Conservation (phyloP, 1,140 invertebrate genomes). For the Wiebesia pumilae region DNA sequence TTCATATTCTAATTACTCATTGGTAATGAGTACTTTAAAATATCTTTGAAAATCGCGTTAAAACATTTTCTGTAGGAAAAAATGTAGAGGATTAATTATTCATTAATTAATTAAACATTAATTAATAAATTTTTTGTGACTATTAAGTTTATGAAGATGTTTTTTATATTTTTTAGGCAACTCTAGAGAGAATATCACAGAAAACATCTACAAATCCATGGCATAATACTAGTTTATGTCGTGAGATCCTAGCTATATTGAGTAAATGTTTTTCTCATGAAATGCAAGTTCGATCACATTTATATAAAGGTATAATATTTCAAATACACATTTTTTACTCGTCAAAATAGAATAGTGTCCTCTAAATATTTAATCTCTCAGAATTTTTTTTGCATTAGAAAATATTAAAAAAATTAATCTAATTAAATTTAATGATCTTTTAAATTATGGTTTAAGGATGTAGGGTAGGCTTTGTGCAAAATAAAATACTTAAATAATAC, state of each 20-base stretch:
- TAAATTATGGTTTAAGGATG: too few species aligned
- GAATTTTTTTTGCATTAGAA: too few species aligned
- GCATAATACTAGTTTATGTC: conserved; percentile 76
- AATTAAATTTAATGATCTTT: too few species aligned
- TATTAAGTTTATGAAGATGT: not conserved
- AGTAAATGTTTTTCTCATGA: conserved; percentile 78
- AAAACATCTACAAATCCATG: conserved; percentile 58
- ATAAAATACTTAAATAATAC: too few species aligned
- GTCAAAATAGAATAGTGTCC: too few species aligned
- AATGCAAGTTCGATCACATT: conserved; percentile 73
- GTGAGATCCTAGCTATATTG: conserved; percentile 78
- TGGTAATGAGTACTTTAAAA: too few species aligned
- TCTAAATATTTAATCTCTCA: too few species aligned
- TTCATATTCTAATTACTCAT: too few species aligned
- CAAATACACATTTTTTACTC: not conserved
- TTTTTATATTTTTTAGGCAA: conserved; percentile 59
- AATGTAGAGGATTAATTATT: not conserved
- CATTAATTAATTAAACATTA: not conserved
- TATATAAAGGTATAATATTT: conserved; percentile 75
- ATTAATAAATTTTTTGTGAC: not conserved
- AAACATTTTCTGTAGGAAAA: too few species aligned
- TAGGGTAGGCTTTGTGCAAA: too few species aligned
- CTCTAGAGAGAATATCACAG: conserved; percentile 61
- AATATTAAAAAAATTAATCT: too few species aligned
- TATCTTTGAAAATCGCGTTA: too few species aligned